Evolutionary conservation across 1,140 invertebrate genomes (phyloP), one percentile per base, ranked within the genome.

Genomic region (Wasmannia auropunctata): DNA sequence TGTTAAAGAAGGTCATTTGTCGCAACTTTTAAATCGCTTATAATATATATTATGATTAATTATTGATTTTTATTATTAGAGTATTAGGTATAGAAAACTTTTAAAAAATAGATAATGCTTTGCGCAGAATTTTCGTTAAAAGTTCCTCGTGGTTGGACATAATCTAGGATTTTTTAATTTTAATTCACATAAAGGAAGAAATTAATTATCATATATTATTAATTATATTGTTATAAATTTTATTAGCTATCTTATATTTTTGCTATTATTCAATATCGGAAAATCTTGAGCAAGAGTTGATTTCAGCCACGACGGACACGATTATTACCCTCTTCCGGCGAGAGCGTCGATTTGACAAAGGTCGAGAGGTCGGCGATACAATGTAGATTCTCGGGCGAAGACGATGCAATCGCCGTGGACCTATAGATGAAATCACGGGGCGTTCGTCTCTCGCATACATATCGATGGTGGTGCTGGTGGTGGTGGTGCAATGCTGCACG

Each of bases 381-480:
- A 80, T 80, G 77, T 54, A 60, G 67, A 83, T 60, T 58, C 79
- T 69, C 34, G 63, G 14, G 7, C 11, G 67, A 40, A 58, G 65
- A 69, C 77, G 77, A 83, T 43, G 67, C 79, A 83, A 83, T 74
- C 79, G 77, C 51, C n/a, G 63, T 37, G 31, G 43, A 51, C 40
- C 37, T 37, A 81, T 10, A 19, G 65, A 83, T 62, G 43, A 51
- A 58, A 83, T 74, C 60, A 74, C 51, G 37, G 43, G 31, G 54
- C 54, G 54, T 76, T 60, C 79, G 51, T 83, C 25, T 58, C 67
- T 72, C 49, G n/a, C 60, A 5, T 54, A 51, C 46, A 22, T 37
- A 19, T 63, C 62, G 56, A 58, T 54, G 51, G 43, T 67, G 60
- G 10, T 3, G 34, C 28, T 28, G 72, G 7, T 54, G 6, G 51